These are phyloP conservation scores for Scaptomyza cyrtandrae DNA, from an alignment of 2,888 invertebrate species.

Conservation along the genomic window DNA sequence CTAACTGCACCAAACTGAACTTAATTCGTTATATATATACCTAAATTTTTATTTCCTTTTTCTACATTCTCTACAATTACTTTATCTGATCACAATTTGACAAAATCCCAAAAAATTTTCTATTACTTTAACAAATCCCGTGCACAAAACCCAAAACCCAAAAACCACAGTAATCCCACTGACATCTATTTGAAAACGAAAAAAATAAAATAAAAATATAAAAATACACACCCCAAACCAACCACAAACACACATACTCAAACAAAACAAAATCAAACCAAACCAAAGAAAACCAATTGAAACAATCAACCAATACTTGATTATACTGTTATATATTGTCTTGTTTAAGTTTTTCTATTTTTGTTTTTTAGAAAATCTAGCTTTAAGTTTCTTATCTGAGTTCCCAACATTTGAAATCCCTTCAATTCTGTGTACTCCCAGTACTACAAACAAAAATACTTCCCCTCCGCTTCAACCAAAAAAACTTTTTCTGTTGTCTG, in stretches of 20 bases:
- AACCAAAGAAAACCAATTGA: conserved; percentile 47
- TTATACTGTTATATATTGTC: conserved; percentile 68
- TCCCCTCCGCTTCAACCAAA: conserved; percentile 40
- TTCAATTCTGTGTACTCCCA: conserved; percentile 36
- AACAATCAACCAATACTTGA: conserved; percentile 54
- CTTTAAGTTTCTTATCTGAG: conserved; percentile 63
- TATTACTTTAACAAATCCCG: conserved; percentile 56
- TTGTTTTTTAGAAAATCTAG: conserved; percentile 71
- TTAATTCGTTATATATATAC: conserved; percentile 41
- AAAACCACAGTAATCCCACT: conserved; percentile 57
- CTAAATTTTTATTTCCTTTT: conserved; percentile 32
- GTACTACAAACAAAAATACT: conserved; percentile 15
- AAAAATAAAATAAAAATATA: background rate
- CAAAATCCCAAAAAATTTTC: conserved; percentile 46
- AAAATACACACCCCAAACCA: conserved; percentile 35
- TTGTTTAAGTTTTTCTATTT: conserved; percentile 71
- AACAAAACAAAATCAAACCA: conserved; percentile 54
- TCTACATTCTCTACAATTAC: conserved; percentile 32
- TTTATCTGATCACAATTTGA: conserved; percentile 42
- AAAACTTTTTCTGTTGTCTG: conserved; percentile 36
- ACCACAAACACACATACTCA: conserved; percentile 64
- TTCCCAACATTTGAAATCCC: conserved; percentile 36
- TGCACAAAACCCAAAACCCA: conserved; percentile 62
- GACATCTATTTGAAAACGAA: conserved; percentile 57
- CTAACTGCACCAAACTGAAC: conserved; percentile 67